Evolutionary conservation across 2,888 invertebrate genomes (phyloP).

Genomic region (Lacanobia oleracea): DNA sequence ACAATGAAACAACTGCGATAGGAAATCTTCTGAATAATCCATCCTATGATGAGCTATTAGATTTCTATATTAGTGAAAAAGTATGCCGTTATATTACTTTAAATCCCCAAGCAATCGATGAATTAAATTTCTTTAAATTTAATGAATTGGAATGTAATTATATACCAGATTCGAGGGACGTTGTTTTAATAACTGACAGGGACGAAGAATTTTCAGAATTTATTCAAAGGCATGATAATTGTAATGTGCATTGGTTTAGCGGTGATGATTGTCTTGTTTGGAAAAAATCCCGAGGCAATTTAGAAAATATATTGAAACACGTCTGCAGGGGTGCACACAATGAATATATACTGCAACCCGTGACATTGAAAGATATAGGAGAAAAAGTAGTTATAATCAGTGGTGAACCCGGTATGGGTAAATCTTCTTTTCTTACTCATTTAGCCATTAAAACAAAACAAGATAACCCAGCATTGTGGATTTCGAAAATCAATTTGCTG

Average conservation of each 20-base stretch:
- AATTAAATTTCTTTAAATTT: slow-evolving; percentile 32
- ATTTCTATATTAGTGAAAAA: slow-evolving; percentile 42
- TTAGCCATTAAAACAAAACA: slow-evolving; percentile 59
- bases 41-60: slow-evolving; percentile 34
- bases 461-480: slow-evolving; percentile 46
- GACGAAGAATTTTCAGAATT: slow-evolving; percentile 29
- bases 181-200: slow-evolving; percentile 49
- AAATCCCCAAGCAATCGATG: background rate
- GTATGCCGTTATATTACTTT: slow-evolving; percentile 52
- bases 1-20: slow-evolving; percentile 35
- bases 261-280: slow-evolving; percentile 29
- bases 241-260: slow-evolving; percentile 57
- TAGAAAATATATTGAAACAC: slow-evolving; percentile 36
- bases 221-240: slow-evolving; percentile 1
- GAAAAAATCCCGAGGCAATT: slow-evolving; percentile 46
- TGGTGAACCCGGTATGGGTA: slow-evolving; percentile 65
- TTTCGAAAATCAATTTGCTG: slow-evolving; percentile 61
- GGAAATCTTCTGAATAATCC: slow-evolving; percentile 32
- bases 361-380: slow-evolving; percentile 37
- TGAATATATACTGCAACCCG: slow-evolving; percentile 10
- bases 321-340: slow-evolving; percentile 18
- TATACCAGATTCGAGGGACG: slow-evolving; percentile 20
- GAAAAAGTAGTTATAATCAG: slow-evolving; percentile 59
- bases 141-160: slow-evolving; percentile 9
- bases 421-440: slow-evolving; percentile 62